Base-by-base conservation (phyloP, 2,113 vertebrate genomes). In the Aphelocoma coerulescens region DNA sequence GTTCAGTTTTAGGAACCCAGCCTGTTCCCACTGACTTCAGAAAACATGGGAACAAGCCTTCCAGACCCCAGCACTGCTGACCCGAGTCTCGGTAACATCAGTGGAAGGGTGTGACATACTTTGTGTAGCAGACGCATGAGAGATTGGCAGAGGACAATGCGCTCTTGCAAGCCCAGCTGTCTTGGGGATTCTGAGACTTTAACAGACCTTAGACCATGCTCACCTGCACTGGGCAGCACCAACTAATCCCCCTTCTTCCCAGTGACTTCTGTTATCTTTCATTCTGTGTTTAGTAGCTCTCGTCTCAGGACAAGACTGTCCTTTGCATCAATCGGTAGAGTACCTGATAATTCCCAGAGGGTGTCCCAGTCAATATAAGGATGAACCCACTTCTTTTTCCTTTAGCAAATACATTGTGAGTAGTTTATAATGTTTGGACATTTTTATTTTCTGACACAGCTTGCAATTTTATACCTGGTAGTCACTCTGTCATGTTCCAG, bases 371-470 rank as follows among this genome's bases (percentile, higher is more conserved):
- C 87, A 94, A n/a, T 96, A 92, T 52, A 88, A 94, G 49, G 76
- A 80, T 67, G 62, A n/a, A 74, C 20, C 62, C 9, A 32, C 48
- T 84, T 94, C 48, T 92, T 90, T 69, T 93, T 95, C 55, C 54
- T 68, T 91, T 89, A 74, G 32, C 30, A 93, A 96, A 83, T 80
- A 55, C n/a, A 54, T 27, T 85, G 26, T 95, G 87, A 85, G 44
- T 88, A 95, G 61, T 97, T 96, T 95, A 92, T 93, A 84, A 91
- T 93, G 58, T 94, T 86, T 93, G 81, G 74, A 95, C 41, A 85
- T 61, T 92, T 97, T 97, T 75, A 82, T 95, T 96, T 88, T 91
- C 82, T 94, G 71, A 72, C 30, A 69, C 51, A 96, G 82, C 94
- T 95, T 95, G 68, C n/a, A 95, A 26, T 95, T 95, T 96, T 87